Percentiles rank a stretch among this genome's conserved stretches.
These are phyloP conservation scores for Chanos chanos DNA, from an alignment of 2,797 vertebrate species.

Conservation along the genomic window DNA sequence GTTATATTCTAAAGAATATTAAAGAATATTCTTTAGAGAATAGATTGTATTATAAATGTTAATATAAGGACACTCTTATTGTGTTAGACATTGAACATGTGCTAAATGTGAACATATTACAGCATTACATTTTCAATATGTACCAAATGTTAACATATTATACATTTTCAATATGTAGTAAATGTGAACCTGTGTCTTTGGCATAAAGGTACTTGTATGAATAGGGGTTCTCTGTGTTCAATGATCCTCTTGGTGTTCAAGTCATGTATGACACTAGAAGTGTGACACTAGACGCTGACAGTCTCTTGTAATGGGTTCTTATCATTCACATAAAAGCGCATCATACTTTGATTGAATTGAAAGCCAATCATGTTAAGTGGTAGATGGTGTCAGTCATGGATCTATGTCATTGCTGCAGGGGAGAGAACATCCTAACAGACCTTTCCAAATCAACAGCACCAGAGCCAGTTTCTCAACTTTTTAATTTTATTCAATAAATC, in stretches of 20 bases:
- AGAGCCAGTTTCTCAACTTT: constrained; percentile 36
- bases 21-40: too few species aligned
- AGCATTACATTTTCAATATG: too few species aligned
- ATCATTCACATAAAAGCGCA: constrained; percentile 40
- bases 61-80: too few species aligned
- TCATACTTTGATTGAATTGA: constrained; percentile 36
- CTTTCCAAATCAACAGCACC: constrained; percentile 44
- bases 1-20: too few species aligned
- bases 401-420: constrained; percentile 10
- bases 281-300: constrained; percentile 8
- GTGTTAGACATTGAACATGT: too few species aligned
- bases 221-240: background rate
- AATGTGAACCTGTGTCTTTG: too few species aligned
- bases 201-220: background rate
- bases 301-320: constrained; percentile 16
- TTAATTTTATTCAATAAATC: constrained; percentile 59
- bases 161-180: too few species aligned
- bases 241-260: constrained; percentile 5
- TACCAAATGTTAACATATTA: too few species aligned
- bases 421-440: constrained; percentile 27
- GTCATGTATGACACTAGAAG: constrained; percentile 1
- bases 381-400: constrained; percentile 2
- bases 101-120: too few species aligned
- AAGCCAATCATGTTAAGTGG: constrained; percentile 37
- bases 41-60: too few species aligned